Conservation (phyloP, 2,888 invertebrate species). For the Amblyjoppa fuscipennis region DNA sequence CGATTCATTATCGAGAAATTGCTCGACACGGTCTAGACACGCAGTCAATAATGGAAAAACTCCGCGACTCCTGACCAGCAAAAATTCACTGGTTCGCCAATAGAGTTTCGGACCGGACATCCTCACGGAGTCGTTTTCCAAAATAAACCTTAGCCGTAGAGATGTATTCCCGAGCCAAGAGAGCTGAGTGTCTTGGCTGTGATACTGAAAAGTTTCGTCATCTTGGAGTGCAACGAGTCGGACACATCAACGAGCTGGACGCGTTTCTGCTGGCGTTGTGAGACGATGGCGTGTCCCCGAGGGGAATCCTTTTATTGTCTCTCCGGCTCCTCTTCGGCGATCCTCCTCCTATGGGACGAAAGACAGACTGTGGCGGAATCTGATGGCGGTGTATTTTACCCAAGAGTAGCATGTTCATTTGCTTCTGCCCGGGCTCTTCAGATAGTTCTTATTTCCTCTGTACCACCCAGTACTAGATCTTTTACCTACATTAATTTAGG, state of each 20-base stretch:
- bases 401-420: conserved; percentile 20
- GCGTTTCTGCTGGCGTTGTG: conserved; percentile 28
- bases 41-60: background rate
- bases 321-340: background rate
- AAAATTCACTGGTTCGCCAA: conserved; percentile 32
- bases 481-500: background rate
- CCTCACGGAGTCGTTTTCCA: background rate
- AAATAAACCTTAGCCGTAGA: conserved; percentile 1
- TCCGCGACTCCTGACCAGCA: background rate
- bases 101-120: background rate
- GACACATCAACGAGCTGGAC: conserved; percentile 11
- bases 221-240: conserved; percentile 30
- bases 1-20: background rate
- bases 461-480: background rate
- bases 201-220: conserved; percentile 50
- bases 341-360: conserved; percentile 14
- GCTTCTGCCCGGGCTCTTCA: conserved; percentile 17
- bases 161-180: conserved; percentile 33
- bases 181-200: conserved; percentile 36
- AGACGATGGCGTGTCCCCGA: conserved; percentile 36
- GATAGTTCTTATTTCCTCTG: background rate
- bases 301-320: conserved; percentile 19
- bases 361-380: conserved; percentile 31
- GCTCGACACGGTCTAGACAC: conserved; percentile 26
- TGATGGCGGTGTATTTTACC: conserved; percentile 46